Conservation (phyloP, 2,797 vertebrate genomes). For the Phataginus tetradactyla region DNA sequence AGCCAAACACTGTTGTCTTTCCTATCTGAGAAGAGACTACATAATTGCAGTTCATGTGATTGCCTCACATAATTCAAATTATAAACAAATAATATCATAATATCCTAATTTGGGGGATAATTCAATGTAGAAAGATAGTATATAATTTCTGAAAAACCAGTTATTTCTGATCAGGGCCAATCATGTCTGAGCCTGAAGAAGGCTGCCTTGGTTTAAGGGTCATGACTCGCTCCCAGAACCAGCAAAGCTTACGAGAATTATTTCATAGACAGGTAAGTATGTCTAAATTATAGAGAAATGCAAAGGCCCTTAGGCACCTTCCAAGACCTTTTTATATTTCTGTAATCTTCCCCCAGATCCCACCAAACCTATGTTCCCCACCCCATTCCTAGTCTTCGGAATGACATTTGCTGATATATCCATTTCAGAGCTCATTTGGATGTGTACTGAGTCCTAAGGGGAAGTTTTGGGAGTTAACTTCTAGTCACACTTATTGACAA, state of each 20-base stretch:
- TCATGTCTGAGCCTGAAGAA: neutral
- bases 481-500: neutral
- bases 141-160: conserved; percentile 2
- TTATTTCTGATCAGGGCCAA: neutral
- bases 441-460: neutral
- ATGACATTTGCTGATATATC: neutral
- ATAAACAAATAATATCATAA: neutral
- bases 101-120: neutral
- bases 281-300: neutral
- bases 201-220: neutral
- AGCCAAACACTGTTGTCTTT: conserved; percentile 9
- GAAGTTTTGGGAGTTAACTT: neutral
- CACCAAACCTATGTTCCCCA: neutral
- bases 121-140: neutral
- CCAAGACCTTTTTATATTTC: neutral
- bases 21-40: neutral
- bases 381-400: neutral
- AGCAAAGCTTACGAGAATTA: neutral
- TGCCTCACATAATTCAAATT: neutral
- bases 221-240: neutral
- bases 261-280: neutral
- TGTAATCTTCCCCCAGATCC: neutral
- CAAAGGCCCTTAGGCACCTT: neutral
- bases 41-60: neutral
- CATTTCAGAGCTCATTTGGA: neutral